A percentile compares a stretch with the other conserved stretches of the same genome.
These are phyloP conservation scores for Stenichneumon culpator DNA, from an alignment of 2,888 invertebrate species.

Conservation along the genomic window DNA sequence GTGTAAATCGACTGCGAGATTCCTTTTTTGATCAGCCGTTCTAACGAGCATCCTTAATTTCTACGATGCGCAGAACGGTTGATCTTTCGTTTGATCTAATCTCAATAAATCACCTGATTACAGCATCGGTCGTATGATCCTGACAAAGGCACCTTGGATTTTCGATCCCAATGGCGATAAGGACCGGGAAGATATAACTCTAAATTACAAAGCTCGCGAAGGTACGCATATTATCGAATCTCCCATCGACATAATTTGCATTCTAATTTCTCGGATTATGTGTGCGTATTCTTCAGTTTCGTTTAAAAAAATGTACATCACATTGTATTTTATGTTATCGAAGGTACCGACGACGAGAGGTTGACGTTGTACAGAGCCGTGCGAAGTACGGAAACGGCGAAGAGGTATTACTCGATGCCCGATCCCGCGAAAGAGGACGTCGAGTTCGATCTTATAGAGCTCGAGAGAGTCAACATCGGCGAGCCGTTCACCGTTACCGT, in stretches of 20 bases:
- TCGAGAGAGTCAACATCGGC: constrained; percentile 90
- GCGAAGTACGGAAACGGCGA: constrained; percentile 89
- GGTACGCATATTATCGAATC: constrained; percentile 82
- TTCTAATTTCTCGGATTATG: constrained; percentile 1
- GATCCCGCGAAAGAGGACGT: constrained; percentile 88
- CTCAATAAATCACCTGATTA: constrained; percentile 27
- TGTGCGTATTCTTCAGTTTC: constrained; percentile 13
- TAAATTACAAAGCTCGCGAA: constrained; percentile 90
- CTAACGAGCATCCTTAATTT: constrained; percentile 22
- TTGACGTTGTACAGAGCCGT: constrained; percentile 92
- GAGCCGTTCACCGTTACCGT: constrained; percentile 89
- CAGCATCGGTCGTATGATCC: constrained; percentile 91
- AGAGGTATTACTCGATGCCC: constrained; percentile 88
- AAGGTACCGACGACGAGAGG: constrained; percentile 90
- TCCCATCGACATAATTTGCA: not conserved
- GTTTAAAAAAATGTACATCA: not conserved
- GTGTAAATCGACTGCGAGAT: too few species aligned
- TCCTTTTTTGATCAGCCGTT: not conserved
- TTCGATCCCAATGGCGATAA: constrained; percentile 91
- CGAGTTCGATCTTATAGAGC: constrained; percentile 88
- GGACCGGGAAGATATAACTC: constrained; percentile 90
- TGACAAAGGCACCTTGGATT: constrained; percentile 91
- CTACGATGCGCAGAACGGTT: not conserved
- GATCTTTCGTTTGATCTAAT: not conserved
- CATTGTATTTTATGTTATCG: constrained; percentile 32